These are phyloP conservation scores for Ommatoiulus sabulosus DNA, from an alignment of 2,888 invertebrate genomes.

Conservation along the genomic window DNA sequence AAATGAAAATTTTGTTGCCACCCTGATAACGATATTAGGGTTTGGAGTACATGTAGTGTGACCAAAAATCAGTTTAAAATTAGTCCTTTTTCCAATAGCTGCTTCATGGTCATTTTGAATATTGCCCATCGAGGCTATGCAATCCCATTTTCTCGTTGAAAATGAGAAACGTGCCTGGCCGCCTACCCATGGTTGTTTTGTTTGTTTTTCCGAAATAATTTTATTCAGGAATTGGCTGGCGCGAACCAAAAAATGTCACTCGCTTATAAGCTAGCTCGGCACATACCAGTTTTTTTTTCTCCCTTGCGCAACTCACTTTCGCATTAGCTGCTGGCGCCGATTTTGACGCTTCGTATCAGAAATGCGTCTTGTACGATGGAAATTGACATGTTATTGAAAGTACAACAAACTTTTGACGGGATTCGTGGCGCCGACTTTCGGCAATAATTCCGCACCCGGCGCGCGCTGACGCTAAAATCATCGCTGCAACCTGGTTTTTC, in stretches of 20 bases:
- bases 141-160: no score
- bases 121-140: no score
- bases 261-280: neutral
- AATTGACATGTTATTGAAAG: slow-evolving; percentile 11
- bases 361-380: neutral
- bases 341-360: neutral
- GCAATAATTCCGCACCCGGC: neutral
- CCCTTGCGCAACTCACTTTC: neutral
- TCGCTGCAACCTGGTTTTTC: neutral
- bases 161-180: neutral
- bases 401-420: slow-evolving; percentile 3
- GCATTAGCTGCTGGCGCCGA: slow-evolving; percentile 1
- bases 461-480: neutral
- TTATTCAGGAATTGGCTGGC: neutral
- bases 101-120: no score
- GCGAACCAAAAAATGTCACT: neutral
- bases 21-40: no score
- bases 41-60: no score
- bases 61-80: no score
- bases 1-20: no score
- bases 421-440: neutral
- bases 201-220: neutral
- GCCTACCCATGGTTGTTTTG: neutral
- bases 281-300: neutral
- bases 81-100: no score